Evolutionary conservation across 2,797 vertebrate genomes (phyloP).

Genomic region (Alcedo atthis): DNA sequence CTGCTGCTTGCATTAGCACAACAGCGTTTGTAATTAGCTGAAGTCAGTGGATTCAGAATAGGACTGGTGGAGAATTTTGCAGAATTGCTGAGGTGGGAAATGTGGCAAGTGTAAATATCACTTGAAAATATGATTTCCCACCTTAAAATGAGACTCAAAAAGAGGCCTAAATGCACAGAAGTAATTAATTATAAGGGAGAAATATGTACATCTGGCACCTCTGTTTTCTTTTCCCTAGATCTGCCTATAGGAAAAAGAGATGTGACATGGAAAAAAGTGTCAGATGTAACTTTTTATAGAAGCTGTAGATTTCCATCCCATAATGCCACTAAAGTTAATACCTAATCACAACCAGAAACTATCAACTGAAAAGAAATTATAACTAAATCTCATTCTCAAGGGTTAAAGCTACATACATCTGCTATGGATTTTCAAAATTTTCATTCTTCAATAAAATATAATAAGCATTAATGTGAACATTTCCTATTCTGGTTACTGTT

Average conservation of each 20-base stretch:
- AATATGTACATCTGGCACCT: not conserved
- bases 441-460: not conserved
- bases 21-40: not conserved
- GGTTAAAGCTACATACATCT: not conserved
- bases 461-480: not conserved
- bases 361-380: not conserved
- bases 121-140: not conserved
- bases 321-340: not conserved
- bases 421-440: not conserved
- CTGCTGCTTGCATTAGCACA: not conserved
- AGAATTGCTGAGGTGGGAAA: not conserved
- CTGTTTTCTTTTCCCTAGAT: not conserved
- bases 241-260: not conserved
- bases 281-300: not conserved
- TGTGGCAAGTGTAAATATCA: not conserved
- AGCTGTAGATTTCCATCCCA: not conserved
- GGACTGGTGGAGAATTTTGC: not conserved
- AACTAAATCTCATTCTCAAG: not conserved
- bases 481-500: not conserved
- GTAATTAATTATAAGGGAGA: not conserved
- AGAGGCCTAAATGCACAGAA: not conserved
- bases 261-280: not conserved
- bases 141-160: not conserved
- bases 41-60: no score
- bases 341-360: not conserved